Percentiles rank a stretch among this genome's conserved stretches.
Evolutionary conservation across 2,113 vertebrate genomes (phyloP).

Genomic region (Daphoenositta chrysoptera): DNA sequence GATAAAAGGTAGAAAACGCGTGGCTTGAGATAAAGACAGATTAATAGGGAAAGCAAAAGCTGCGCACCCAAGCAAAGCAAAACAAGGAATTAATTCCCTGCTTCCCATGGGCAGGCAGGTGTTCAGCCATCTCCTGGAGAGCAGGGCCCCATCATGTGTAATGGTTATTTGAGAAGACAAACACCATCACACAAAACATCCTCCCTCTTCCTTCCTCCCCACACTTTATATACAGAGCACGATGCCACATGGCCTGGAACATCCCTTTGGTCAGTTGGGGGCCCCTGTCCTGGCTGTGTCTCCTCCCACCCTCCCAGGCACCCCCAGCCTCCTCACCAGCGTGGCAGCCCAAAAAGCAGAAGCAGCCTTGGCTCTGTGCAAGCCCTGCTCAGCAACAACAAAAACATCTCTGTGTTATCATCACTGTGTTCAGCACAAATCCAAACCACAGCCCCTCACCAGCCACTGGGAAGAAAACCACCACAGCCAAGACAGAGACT

Average conservation of each 20-base stretch:
- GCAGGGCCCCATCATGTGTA: too few species aligned
- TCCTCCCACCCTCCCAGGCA: neutral
- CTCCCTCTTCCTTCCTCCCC: neutral
- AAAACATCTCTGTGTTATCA: neutral
- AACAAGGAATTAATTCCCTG: neutral
- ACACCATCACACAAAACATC: neutral
- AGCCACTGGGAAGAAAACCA: neutral
- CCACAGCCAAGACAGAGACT: neutral
- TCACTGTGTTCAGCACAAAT: neutral
- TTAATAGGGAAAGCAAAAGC: neutral
- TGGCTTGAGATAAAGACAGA: neutral
- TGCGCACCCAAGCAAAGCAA: rapidly evolving
- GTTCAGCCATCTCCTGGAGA: neutral
- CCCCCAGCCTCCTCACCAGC: too few species aligned
- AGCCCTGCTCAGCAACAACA: neutral
- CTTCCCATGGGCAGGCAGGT: neutral
- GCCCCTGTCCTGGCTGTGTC: neutral
- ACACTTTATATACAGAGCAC: rapidly evolving
- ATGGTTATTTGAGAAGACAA: neutral
- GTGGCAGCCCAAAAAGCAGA: neutral
- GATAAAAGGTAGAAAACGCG: neutral
- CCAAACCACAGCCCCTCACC: neutral
- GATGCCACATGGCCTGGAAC: neutral
- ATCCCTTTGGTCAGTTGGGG: neutral
- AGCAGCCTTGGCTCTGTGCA: neutral